Percentiles rank a stretch among this genome's conserved stretches.
Conservation (phyloP, 2,888 invertebrate species). For the Drosophila leonis region DNA sequence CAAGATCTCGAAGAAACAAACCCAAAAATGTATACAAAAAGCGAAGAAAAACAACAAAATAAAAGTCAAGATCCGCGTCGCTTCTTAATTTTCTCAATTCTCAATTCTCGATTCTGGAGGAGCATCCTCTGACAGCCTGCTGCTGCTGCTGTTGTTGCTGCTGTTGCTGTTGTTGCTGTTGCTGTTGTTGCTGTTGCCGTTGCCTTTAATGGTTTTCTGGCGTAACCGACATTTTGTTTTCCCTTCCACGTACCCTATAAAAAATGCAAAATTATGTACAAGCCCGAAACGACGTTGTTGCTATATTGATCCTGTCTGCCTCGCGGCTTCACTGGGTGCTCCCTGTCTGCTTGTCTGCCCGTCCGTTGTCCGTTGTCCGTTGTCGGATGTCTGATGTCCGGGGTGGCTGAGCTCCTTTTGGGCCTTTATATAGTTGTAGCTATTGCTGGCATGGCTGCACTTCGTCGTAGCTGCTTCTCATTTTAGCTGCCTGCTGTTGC, state of each 20-base stretch:
- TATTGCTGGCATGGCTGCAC: conserved; percentile 79
- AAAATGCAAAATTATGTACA: conserved; percentile 84
- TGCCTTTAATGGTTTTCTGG: conserved; percentile 80
- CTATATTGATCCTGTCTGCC: conserved; percentile 76
- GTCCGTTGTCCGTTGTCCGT: conserved; percentile 6
- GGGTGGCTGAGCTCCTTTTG: conserved; percentile 34
- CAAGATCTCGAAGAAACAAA: conserved; percentile 43
- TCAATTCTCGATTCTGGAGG: conserved; percentile 39
- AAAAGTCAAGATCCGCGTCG: conserved; percentile 43
- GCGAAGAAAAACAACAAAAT: conserved; percentile 18
- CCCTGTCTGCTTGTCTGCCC: conserved; percentile 2
- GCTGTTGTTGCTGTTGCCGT: conserved; percentile 5
- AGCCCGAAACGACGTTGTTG: conserved; percentile 73
- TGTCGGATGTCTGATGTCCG: conserved; percentile 24
- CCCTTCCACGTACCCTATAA: conserved; percentile 57
- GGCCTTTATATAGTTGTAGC: conserved; percentile 78
- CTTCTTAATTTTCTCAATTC: conserved; percentile 76
- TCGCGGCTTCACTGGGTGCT: conserved; percentile 34
- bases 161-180: conserved; percentile 5
- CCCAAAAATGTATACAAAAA: conserved; percentile 22
- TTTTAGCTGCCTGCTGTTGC: conserved; percentile 37
- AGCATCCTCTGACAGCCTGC: conserved; percentile 31
- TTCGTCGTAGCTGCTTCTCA: conserved; percentile 57
- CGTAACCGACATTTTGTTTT: conserved; percentile 84
- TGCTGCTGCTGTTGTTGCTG: conserved; percentile 6